Percentiles rank a stretch among this genome's conserved stretches.
phyloP scores from a whole-genome alignment of 2,113 vertebrate species.

The Phyllostomus hastatus region DNA sequence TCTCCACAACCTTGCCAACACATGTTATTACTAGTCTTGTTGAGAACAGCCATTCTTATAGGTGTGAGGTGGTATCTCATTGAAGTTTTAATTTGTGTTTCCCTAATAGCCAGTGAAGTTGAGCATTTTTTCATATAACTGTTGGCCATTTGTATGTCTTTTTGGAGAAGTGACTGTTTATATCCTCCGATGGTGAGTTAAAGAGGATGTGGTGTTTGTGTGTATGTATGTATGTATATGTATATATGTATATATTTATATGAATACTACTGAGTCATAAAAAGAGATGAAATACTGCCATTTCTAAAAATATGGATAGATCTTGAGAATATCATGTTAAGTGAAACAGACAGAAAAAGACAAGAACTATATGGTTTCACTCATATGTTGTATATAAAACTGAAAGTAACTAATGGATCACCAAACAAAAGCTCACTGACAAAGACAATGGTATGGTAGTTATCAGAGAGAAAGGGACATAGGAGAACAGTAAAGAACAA shows the following conservation, averaged over 20 bases:
- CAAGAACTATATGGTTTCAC: neutral
- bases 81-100: neutral
- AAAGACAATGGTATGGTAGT: neutral
- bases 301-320: neutral
- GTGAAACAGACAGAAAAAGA: neutral
- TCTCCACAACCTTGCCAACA: neutral
- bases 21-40: neutral
- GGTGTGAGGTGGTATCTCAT: neutral
- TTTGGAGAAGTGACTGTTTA: neutral
- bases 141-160: neutral
- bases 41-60: neutral
- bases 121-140: neutral
- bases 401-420: neutral
- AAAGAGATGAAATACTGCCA: neutral
- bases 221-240: rapidly evolving
- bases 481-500: neutral
- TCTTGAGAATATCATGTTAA: neutral
- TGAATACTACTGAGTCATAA: neutral
- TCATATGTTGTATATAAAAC: neutral
- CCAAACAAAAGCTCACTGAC: neutral
- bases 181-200: neutral
- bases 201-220: neutral
- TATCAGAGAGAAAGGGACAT: neutral
- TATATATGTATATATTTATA: too few relatives aligned
- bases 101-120: neutral